Percentiles rank a stretch among this genome's conserved stretches.
Evolutionary conservation across 2,113 vertebrate genomes (phyloP).

Genomic region (Panthera tigris): DNA sequence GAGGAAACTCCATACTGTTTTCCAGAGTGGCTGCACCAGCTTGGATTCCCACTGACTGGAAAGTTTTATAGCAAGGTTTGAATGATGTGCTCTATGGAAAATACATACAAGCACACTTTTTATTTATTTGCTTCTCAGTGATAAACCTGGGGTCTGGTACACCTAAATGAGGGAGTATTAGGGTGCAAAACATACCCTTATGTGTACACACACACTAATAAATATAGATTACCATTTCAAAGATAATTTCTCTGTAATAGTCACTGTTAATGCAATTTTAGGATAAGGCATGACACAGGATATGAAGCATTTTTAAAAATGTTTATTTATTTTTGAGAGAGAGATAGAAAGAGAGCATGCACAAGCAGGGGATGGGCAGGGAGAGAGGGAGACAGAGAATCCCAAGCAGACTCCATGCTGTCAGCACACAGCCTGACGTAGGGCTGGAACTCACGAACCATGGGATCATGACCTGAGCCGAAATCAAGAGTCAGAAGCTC

Average conservation of each 20-base stretch:
- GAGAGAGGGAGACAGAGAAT: no score
- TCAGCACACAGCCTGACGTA: no score
- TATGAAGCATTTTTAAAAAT: not conserved
- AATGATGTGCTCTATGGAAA: not conserved
- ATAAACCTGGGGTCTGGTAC: not conserved
- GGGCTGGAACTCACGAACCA: no score
- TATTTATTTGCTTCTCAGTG: not conserved
- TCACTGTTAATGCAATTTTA: not conserved
- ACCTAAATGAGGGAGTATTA: not conserved
- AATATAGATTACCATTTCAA: constrained; percentile 43
- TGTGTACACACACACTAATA: not conserved
- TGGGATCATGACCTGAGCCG: no score
- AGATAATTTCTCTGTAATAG: not conserved
- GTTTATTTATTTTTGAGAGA: no score
- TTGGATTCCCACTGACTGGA: not conserved
- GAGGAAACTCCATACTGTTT: no score
- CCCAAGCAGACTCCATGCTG: no score
- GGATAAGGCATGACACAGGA: not conserved
- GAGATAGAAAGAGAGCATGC: no score
- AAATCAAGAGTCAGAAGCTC: no score
- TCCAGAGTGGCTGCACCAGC: no score
- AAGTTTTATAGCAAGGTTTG: constrained; percentile 25
- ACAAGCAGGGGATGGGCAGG: no score
- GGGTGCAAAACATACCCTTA: not conserved
- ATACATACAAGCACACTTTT: not conserved